Evolutionary conservation across 2,113 vertebrate genomes (phyloP).

Genomic region (Bubo blakistoni): DNA sequence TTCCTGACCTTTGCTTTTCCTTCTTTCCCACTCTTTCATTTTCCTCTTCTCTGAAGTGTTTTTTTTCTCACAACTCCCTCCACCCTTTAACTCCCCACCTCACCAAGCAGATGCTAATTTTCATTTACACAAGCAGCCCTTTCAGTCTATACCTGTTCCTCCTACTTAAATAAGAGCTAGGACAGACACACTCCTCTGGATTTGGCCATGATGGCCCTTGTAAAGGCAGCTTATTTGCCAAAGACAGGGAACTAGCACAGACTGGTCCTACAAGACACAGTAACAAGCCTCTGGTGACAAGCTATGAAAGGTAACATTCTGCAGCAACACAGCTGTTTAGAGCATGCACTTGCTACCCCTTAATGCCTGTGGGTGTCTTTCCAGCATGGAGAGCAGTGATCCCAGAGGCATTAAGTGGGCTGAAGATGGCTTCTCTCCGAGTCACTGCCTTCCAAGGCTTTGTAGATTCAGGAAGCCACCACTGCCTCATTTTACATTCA

Average conservation of each 20-base stretch:
- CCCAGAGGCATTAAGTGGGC: not conserved
- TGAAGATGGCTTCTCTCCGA: not conserved
- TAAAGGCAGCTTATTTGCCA: not conserved
- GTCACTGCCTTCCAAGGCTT: not conserved
- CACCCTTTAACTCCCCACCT: not conserved
- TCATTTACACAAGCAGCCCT: not conserved
- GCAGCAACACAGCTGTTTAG: not conserved
- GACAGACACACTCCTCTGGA: not conserved
- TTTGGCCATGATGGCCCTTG: not conserved
- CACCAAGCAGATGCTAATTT: not conserved
- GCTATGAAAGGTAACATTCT: not conserved
- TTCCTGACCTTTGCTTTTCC: conserved; percentile 12
- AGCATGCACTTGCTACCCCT: not conserved
- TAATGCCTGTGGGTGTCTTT: not conserved
- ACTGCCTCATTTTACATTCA: not conserved
- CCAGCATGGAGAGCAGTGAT: not conserved
- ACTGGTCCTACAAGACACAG: not conserved
- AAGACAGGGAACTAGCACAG: not conserved
- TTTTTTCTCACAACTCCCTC: not conserved
- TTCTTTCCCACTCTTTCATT: not conserved
- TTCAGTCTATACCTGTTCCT: not conserved
- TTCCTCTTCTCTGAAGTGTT: not conserved
- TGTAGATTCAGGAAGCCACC: not conserved
- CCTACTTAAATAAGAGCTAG: not conserved
- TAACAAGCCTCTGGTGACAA: not conserved